Evolutionary conservation across 2,113 vertebrate species (phyloP).

Genomic region (Rhabdomys dilectus): DNA sequence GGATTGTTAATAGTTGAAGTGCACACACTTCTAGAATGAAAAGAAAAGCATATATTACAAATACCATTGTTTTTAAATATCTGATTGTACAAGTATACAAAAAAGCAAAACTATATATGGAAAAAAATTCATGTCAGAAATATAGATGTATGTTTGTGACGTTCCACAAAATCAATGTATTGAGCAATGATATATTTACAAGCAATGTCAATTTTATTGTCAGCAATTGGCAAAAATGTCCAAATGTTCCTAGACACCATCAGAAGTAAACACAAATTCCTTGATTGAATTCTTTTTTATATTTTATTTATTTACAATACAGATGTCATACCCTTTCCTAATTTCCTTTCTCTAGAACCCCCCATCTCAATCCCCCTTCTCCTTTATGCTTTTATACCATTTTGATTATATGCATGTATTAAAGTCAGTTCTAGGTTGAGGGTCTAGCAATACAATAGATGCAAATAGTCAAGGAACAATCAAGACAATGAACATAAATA

Average conservation of each 20-base stretch:
- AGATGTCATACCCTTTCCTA: too few species aligned
- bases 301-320: too few species aligned
- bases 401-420: too few species aligned
- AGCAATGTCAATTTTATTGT: background rate
- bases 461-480: too few species aligned
- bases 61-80: background rate
- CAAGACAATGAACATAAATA: too few species aligned
- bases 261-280: background rate
- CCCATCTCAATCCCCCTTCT: too few species aligned
- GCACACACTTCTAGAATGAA: background rate
- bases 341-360: too few species aligned
- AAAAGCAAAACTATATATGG: background rate
- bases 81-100: background rate
- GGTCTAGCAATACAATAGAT: too few species aligned
- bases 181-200: background rate
- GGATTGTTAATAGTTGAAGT: background rate
- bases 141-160: background rate
- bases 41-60: background rate
- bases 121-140: background rate
- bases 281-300: background rate
- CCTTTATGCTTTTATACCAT: too few species aligned
- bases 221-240: background rate
- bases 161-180: background rate
- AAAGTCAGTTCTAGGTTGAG: too few species aligned
- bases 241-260: background rate